Evolutionary conservation across 2,797 vertebrate species (phyloP).

Genomic region (Tragopan temminckii): DNA sequence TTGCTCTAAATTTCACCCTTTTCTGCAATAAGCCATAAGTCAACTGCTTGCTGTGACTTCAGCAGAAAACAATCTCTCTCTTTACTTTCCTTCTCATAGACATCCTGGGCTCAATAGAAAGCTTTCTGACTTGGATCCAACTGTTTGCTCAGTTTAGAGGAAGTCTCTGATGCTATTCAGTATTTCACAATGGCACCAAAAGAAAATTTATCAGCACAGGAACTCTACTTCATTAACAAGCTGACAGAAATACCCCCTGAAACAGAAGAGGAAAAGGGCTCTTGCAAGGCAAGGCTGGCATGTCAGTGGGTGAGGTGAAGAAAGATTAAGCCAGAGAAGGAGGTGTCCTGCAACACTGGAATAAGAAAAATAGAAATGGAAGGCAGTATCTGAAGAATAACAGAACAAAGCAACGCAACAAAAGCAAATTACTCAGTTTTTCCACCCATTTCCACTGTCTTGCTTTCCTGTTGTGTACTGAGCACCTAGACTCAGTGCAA

Average conservation of each 20-base stretch:
- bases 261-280: not conserved
- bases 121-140: conserved; percentile 48
- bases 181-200: conserved; percentile 43
- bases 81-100: not conserved
- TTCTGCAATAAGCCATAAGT: not conserved
- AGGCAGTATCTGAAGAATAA: not conserved
- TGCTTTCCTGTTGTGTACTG: not conserved
- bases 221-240: conserved; percentile 18
- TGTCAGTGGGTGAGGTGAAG: not conserved
- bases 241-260: not conserved
- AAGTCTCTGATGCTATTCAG: conserved; percentile 39
- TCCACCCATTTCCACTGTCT: not conserved
- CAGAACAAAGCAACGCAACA: not conserved
- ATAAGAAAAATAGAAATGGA: not conserved
- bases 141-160: conserved; percentile 45
- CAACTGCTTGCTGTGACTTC: conserved; percentile 20
- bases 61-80: not conserved
- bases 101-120: conserved; percentile 33
- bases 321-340: not conserved
- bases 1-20: not conserved
- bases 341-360: not conserved
- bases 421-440: rapidly evolving
- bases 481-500: not conserved
- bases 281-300: not conserved
- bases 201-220: conserved; percentile 27